Conservation (phyloP, 2,888 invertebrate species). For the Andrena hattorfiana region DNA sequence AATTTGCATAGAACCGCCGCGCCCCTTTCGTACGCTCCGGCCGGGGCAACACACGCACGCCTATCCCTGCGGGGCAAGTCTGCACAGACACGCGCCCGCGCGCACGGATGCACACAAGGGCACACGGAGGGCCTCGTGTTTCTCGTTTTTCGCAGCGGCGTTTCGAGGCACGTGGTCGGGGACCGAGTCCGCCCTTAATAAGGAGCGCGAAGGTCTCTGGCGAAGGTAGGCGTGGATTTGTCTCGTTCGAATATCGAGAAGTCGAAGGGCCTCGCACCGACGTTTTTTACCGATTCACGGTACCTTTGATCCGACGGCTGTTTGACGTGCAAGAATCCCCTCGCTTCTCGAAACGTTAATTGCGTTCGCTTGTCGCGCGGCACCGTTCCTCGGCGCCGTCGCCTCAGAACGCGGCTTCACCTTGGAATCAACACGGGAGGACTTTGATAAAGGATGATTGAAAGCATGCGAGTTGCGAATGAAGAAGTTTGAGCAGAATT, state of each 20-base stretch:
- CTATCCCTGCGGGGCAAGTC: not conserved
- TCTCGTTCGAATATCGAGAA: conserved; percentile 60
- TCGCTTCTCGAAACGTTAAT: conserved; percentile 39
- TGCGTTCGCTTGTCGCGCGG: conserved; percentile 15
- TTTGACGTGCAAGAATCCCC: conserved; percentile 16
- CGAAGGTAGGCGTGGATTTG: conserved; percentile 68
- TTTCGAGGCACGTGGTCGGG: conserved; percentile 50
- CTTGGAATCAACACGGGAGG: no score
- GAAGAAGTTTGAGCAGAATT: no score
- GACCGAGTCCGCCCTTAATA: conserved; percentile 61
- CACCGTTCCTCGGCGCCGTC: not conserved
- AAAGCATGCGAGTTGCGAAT: no score
- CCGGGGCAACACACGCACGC: conserved; percentile 13
- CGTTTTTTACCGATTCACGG: conserved; percentile 35
- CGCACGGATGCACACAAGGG: not conserved
- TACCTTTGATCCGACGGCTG: conserved; percentile 27
- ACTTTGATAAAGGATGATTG: no score
- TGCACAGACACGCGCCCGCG: no score
- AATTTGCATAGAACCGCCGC: conserved; percentile 75
- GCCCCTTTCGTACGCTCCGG: conserved; percentile 46
- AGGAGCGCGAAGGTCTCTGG: conserved; percentile 62
- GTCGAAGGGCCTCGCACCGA: conserved; percentile 30
- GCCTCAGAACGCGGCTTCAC: no score
- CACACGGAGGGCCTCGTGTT: conserved; percentile 23
- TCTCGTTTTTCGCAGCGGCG: conserved; percentile 40